Conservation (phyloP, 2,797 vertebrate genomes). For the Hyperoplus immaculatus region DNA sequence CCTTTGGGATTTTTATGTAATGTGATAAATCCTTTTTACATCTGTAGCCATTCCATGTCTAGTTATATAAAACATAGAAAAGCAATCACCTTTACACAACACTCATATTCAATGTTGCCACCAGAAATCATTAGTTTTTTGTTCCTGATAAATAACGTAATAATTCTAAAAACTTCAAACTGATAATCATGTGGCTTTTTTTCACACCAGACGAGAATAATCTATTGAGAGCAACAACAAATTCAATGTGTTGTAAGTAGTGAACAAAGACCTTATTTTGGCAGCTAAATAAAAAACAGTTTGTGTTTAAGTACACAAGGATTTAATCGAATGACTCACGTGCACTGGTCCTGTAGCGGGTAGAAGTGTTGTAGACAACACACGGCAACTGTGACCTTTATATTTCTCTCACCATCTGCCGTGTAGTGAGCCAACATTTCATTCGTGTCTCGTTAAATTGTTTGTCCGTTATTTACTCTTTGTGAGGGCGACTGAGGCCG, state of each 20-base stretch:
- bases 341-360: neutral
- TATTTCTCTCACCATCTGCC: conserved; percentile 10
- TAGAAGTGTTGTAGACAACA: neutral
- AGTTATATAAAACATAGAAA: neutral
- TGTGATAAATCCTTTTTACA: no score
- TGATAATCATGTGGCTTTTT: neutral
- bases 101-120: neutral
- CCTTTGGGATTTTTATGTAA: no score
- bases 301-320: conserved; percentile 8
- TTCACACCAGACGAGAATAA: neutral
- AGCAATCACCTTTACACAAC: neutral
- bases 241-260: neutral
- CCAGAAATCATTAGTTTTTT: neutral
- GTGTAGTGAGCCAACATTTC: neutral
- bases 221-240: neutral
- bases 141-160: neutral
- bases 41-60: conserved; percentile 2
- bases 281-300: neutral
- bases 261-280: neutral
- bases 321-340: conserved; percentile 2
- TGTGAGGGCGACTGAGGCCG: neutral
- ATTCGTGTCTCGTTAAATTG: conserved; percentile 21
- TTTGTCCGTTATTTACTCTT: conserved; percentile 12
- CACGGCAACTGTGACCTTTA: conserved; percentile 11
- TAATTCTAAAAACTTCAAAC: neutral